These are phyloP conservation scores for Pilophorus perplexus DNA, from an alignment of 2,888 invertebrate species.

Conservation along the genomic window DNA sequence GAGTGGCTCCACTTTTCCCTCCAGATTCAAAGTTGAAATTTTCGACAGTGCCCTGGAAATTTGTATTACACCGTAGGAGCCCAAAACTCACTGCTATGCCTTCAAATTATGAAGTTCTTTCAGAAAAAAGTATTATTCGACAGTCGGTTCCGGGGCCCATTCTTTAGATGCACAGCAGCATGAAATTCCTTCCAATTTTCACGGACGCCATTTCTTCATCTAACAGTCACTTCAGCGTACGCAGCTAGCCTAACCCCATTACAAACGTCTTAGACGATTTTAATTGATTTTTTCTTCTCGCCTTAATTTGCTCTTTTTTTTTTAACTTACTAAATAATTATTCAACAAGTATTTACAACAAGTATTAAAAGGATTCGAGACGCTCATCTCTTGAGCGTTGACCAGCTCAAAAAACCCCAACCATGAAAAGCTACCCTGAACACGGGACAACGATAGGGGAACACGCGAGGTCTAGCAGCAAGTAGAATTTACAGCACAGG, in stretches of 20 bases:
- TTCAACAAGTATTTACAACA: constrained; percentile 24
- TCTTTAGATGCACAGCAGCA: not conserved
- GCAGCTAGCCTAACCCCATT: constrained; percentile 7
- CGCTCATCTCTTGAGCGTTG: not conserved
- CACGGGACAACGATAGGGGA: not conserved
- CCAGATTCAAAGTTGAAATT: no score
- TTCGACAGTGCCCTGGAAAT: no score
- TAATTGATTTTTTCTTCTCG: not conserved
- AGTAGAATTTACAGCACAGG: no score
- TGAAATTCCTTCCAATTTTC: no score
- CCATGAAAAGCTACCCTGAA: constrained; percentile 19
- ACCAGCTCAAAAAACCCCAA: constrained; percentile 32
- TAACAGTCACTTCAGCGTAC: not conserved
- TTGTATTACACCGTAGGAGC: no score
- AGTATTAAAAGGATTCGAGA: constrained; percentile 4
- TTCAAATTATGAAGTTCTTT: no score
- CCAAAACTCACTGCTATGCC: no score
- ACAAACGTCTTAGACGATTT: constrained; percentile 3
- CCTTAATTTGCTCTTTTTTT: not conserved
- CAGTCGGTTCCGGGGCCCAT: not conserved
- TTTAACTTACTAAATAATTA: not conserved
- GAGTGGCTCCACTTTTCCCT: no score
- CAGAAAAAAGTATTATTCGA: no score
- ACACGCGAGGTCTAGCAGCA: no score
- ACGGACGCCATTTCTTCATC: not conserved